Evolutionary conservation across 2,113 vertebrate species (phyloP).

Genomic region (Antechinus stuartii): DNA sequence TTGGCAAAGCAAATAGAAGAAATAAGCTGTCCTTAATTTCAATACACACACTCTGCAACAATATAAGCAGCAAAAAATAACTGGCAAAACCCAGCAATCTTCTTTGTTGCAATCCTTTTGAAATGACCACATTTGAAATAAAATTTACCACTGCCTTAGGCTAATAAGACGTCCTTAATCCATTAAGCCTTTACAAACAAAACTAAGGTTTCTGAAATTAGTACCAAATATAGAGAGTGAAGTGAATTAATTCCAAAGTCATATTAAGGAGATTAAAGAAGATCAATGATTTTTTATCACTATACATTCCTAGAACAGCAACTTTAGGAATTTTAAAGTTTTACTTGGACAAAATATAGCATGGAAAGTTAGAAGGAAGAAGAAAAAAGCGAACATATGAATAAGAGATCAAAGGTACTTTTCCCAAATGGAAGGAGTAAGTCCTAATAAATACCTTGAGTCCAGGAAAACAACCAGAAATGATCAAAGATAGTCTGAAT

Average conservation of each 20-base stretch:
- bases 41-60: neutral
- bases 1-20: slow-evolving; percentile 48
- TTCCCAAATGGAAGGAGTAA: slow-evolving; percentile 28
- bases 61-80: slow-evolving; percentile 14
- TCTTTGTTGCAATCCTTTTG: slow-evolving; percentile 43
- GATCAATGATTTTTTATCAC: slow-evolving; percentile 7
- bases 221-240: slow-evolving; percentile 63
- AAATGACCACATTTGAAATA: slow-evolving; percentile 67
- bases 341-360: slow-evolving; percentile 19
- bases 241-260: slow-evolving; percentile 62
- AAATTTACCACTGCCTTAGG: slow-evolving; percentile 48
- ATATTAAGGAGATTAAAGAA: slow-evolving; percentile 54
- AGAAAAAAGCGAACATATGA: slow-evolving; percentile 3
- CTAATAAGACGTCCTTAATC: slow-evolving; percentile 66
- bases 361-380: slow-evolving; percentile 20
- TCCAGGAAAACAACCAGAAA: slow-evolving; percentile 24
- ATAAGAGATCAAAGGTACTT: neutral
- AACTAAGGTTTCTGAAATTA: slow-evolving; percentile 67
- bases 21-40: slow-evolving; percentile 24
- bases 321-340: slow-evolving; percentile 26
- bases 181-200: slow-evolving; percentile 70
- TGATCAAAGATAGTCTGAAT: slow-evolving; percentile 21
- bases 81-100: slow-evolving; percentile 16
- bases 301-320: slow-evolving; percentile 11
- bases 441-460: neutral